These are phyloP conservation scores for Phylloscopus trochiloides DNA, from an alignment of 2,113 vertebrate species.

Conservation along the genomic window DNA sequence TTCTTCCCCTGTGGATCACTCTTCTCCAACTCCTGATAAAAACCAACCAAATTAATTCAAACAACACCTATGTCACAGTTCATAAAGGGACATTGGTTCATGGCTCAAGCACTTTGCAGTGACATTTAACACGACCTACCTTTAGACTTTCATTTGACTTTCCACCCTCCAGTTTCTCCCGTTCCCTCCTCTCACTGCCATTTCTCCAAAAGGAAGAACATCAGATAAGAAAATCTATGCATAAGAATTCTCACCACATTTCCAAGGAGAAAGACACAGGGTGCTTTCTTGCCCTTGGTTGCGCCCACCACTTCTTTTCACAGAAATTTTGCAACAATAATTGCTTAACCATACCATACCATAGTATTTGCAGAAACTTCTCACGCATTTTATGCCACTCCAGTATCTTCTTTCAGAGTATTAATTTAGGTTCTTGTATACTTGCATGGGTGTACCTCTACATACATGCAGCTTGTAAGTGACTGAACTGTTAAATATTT, in stretches of 20 bases:
- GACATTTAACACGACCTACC: background rate
- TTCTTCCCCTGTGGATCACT: background rate
- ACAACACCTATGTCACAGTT: background rate
- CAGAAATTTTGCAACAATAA: background rate
- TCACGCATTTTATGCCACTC: background rate
- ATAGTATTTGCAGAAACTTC: background rate
- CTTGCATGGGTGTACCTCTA: background rate
- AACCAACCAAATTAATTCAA: background rate
- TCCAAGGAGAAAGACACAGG: background rate
- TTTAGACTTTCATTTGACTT: background rate
- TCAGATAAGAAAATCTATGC: background rate
- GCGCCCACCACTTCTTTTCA: background rate
- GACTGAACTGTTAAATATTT: background rate
- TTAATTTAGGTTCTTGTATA: background rate
- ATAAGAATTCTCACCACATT: background rate
- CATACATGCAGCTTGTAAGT: rapidly evolving
- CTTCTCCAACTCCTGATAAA: background rate
- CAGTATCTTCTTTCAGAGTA: background rate
- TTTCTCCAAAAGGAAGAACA: background rate
- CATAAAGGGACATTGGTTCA: background rate
- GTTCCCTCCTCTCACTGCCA: background rate
- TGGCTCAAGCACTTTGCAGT: background rate
- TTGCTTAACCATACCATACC: background rate
- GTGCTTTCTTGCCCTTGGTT: background rate
- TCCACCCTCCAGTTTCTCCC: background rate